Evolutionary conservation across 1,140 invertebrate species (phyloP).

Genomic region (Ceratina australensis): DNA sequence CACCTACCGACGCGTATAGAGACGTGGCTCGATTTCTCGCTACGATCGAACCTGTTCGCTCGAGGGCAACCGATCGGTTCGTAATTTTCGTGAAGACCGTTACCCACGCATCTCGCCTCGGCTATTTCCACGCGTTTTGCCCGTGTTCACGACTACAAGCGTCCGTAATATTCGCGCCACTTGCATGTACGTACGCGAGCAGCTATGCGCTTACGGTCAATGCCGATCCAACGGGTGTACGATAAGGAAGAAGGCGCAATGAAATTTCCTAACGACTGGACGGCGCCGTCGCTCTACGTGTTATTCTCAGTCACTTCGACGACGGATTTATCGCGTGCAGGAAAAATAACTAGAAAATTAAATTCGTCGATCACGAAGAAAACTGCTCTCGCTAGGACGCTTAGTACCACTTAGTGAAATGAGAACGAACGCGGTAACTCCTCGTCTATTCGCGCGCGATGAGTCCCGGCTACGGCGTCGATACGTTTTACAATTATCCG

Average conservation of each 20-base stretch:
- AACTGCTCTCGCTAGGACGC: background rate
- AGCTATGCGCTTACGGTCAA: background rate
- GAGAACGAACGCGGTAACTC: background rate
- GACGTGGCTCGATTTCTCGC: background rate
- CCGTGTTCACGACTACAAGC: constrained; percentile 24
- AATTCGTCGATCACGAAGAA: background rate
- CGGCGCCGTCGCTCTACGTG: background rate
- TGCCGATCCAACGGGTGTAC: constrained; percentile 22
- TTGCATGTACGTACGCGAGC: constrained; percentile 9
- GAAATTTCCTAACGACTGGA: background rate
- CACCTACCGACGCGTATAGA: background rate
- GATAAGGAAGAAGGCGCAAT: background rate
- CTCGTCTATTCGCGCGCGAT: background rate
- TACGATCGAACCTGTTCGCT: constrained; percentile 17
- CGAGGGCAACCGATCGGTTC: constrained; percentile 24
- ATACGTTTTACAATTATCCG: background rate
- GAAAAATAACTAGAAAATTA: constrained; percentile 15
- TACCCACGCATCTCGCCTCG: constrained; percentile 30
- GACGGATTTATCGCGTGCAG: background rate
- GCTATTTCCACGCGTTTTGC: constrained; percentile 20
- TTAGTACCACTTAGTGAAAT: constrained; percentile 15
- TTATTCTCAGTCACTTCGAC: background rate
- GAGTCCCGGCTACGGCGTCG: too few relatives aligned
- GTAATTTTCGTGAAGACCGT: constrained; percentile 57
- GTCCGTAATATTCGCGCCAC: background rate